These are phyloP conservation scores for Protophormia terraenovae DNA, from an alignment of 2,888 invertebrate species.

Conservation along the genomic window DNA sequence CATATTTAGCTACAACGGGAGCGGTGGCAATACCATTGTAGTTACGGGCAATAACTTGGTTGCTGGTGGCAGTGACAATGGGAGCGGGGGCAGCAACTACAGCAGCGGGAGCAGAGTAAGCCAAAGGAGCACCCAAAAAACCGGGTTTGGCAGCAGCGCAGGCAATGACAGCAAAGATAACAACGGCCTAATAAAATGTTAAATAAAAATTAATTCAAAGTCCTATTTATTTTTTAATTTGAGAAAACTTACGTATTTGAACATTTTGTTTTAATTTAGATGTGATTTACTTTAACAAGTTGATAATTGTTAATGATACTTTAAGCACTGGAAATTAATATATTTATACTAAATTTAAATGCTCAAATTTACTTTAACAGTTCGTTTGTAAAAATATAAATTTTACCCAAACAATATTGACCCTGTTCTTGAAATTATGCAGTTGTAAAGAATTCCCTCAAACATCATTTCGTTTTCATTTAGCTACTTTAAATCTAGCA, in stretches of 20 bases:
- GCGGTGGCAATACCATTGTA: slow-evolving; percentile 71
- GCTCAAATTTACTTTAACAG: no score
- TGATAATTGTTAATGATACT: no score
- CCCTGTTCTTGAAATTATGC: no score
- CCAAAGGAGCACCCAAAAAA: not conserved
- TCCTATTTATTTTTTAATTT: no score
- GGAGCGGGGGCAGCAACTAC: slow-evolving; percentile 65
- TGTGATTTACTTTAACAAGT: no score
- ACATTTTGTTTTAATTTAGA: not conserved
- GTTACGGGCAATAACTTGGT: slow-evolving; percentile 74
- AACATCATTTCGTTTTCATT: no score
- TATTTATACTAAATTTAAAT: no score
- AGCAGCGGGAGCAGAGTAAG: slow-evolving; percentile 61
- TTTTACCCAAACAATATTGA: no score
- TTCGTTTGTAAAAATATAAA: no score
- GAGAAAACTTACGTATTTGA: not conserved
- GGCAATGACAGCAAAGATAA: slow-evolving; percentile 62
- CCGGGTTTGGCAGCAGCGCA: slow-evolving; percentile 64
- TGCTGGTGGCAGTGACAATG: slow-evolving; percentile 73
- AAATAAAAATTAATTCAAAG: not conserved
- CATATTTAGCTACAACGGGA: slow-evolving; percentile 52
- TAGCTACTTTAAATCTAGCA: no score
- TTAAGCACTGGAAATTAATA: no score
- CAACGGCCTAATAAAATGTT: slow-evolving; percentile 35
- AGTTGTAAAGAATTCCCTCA: no score